Conservation (phyloP, 1,140 invertebrate genomes). For the Limonius californicus region DNA sequence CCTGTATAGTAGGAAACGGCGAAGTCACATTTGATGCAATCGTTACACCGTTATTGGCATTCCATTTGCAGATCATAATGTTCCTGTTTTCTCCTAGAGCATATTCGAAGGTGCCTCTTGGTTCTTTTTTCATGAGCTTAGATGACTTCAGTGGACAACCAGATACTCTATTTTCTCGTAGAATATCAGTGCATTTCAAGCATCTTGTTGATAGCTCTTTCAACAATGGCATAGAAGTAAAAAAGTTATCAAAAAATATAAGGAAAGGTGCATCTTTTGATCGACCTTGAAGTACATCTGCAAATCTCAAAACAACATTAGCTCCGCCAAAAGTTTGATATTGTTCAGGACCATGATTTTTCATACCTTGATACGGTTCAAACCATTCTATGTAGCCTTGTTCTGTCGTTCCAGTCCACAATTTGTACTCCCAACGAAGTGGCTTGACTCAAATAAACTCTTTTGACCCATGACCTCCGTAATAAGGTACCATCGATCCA, state of each 20-base stretch:
- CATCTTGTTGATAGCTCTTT: neutral
- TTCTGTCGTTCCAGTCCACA: slow-evolving; percentile 8
- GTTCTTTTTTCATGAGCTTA: neutral
- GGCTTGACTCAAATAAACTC: slow-evolving; percentile 29
- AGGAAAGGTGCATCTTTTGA: neutral
- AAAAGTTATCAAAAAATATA: neutral
- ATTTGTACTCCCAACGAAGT: slow-evolving; percentile 17
- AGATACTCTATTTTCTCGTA: neutral
- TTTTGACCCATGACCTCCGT: slow-evolving; percentile 29
- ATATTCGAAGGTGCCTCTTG: neutral
- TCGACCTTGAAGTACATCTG: neutral
- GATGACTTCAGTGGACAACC: neutral
- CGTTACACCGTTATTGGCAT: neutral
- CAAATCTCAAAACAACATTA: neutral
- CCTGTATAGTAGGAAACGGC: no score
- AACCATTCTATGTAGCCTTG: slow-evolving; percentile 1
- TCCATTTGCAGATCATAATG: neutral
- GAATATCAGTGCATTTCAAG: neutral
- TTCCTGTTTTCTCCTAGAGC: neutral
- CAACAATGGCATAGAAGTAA: neutral
- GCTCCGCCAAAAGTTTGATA: neutral
- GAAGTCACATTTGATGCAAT: neutral
- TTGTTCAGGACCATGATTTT: neutral
- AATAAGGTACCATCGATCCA: slow-evolving; percentile 33
- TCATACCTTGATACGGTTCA: neutral